A percentile compares a stretch with the other conserved stretches of the same genome.
Evolutionary conservation across 1,140 invertebrate species (phyloP).

Genomic region (Apis mellifera): DNA sequence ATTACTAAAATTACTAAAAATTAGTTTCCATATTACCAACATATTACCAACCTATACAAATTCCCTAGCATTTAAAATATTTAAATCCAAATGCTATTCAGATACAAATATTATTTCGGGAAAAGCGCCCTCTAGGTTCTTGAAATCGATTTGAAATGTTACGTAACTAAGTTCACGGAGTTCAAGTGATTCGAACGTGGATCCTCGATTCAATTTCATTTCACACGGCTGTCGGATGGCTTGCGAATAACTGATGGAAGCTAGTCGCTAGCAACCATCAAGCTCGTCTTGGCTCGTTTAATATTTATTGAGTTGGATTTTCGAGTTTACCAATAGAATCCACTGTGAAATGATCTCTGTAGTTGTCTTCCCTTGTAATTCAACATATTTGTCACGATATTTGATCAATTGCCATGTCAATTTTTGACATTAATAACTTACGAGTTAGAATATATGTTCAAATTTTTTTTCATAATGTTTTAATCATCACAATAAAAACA

Average conservation of each 20-base stretch:
- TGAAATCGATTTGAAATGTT: slow-evolving; percentile 10
- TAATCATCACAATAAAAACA: not conserved
- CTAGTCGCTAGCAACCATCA: slow-evolving; percentile 20
- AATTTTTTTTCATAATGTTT: not conserved
- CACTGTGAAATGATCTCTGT: slow-evolving; percentile 9
- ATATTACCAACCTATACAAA: not conserved
- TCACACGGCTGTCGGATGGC: slow-evolving; percentile 32
- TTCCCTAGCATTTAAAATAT: not conserved
- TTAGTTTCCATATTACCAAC: not conserved
- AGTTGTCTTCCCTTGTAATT: slow-evolving; percentile 14
- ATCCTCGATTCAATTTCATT: slow-evolving; percentile 42
- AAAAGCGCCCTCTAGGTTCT: not conserved
- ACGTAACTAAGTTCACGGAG: not conserved
- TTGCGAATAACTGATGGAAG: slow-evolving; percentile 31
- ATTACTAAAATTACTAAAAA: too few relatives aligned
- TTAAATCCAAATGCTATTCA: not conserved
- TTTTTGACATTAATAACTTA: not conserved
- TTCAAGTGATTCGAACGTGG: slow-evolving; percentile 4
- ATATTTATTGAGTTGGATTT: slow-evolving; percentile 35
- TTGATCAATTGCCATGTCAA: slow-evolving; percentile 14
- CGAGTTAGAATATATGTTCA: not conserved
- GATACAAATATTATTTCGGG: not conserved
- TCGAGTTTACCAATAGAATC: slow-evolving; percentile 16
- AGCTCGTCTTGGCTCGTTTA: slow-evolving; percentile 22
- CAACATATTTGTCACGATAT: slow-evolving; percentile 13